Percentiles rank a stretch among this genome's conserved stretches.
phyloP scores from a whole-genome alignment of 2,113 vertebrate genomes.

The Steatornis caripensis region DNA sequence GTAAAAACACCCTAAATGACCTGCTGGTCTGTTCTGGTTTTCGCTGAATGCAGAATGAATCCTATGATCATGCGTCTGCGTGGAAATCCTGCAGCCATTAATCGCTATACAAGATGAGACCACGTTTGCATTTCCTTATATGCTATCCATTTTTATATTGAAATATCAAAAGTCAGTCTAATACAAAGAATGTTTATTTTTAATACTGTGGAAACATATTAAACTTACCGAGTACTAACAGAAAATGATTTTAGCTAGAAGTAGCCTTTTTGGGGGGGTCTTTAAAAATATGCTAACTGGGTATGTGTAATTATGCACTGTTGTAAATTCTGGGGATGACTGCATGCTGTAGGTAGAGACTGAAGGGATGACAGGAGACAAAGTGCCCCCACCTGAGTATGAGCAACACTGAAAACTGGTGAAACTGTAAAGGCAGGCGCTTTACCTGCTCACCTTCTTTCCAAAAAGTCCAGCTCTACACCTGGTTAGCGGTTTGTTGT shows the following conservation, averaged over 20 bases:
- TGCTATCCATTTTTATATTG: not conserved
- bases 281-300: not conserved
- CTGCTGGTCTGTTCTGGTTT: not conserved
- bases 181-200: not conserved
- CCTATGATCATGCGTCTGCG: not conserved
- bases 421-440: not conserved
- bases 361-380: not conserved
- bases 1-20: not conserved
- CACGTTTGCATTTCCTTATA: not conserved
- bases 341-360: not conserved
- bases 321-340: not conserved
- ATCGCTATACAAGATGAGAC: not conserved
- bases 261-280: fast-evolving
- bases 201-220: not conserved
- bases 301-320: not conserved
- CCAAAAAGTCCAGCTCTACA: not conserved
- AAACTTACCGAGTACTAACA: not conserved
- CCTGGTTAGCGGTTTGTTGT: not conserved
- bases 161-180: not conserved
- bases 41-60: not conserved
- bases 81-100: not conserved
- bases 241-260: not conserved
- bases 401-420: not conserved
- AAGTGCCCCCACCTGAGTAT: not conserved
- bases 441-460: not conserved